Percentiles rank a stretch among this genome's conserved stretches.
phyloP scores from a whole-genome alignment of 1,140 invertebrate species.

The Phymorhynchus buccinoides region DNA sequence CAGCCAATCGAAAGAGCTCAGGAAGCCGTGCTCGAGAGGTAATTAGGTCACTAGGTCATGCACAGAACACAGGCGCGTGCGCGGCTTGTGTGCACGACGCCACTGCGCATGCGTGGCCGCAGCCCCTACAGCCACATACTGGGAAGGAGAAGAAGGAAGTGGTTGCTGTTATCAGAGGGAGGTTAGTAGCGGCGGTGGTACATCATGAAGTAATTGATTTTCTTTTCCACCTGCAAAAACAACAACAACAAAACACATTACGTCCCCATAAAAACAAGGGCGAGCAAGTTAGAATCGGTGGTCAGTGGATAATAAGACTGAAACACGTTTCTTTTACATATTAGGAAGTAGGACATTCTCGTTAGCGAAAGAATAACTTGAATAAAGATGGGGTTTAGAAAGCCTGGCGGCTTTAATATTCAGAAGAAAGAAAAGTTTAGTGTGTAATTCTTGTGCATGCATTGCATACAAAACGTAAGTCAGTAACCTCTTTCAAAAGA shows the following conservation, averaged over 20 bases:
- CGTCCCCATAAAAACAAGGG: neutral
- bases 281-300: neutral
- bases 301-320: no score
- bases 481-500: no score
- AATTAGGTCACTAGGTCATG: conserved; percentile 18
- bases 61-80: neutral
- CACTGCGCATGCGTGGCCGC: no score
- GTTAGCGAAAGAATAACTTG: no score
- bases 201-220: conserved; percentile 49
- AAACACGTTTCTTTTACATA: no score
- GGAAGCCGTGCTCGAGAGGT: neutral
- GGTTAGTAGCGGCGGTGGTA: conserved; percentile 49
- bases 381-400: no score
- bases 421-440: no score
- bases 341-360: no score
- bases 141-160: neutral
- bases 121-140: no score
- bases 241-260: conserved; percentile 9
- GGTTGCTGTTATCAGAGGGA: conserved; percentile 12
- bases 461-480: no score
- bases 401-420: no score
- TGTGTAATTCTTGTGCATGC: no score
- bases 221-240: conserved; percentile 50
- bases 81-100: neutral
- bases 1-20: neutral